These are phyloP conservation scores for Drosophila prosaltans DNA, from an alignment of 1,140 invertebrate genomes.

Conservation along the genomic window DNA sequence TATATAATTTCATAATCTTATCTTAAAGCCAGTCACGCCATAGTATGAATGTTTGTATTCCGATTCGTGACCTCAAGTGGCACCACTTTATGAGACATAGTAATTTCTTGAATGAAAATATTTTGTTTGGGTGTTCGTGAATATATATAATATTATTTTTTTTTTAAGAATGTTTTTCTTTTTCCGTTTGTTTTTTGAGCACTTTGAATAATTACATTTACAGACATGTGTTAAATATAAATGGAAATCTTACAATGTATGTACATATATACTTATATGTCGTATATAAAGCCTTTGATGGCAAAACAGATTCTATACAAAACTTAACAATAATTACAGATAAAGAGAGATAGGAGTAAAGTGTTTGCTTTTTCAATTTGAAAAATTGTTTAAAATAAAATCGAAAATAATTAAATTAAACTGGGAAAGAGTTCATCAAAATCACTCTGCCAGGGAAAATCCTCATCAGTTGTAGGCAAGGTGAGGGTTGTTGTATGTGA, in stretches of 20 bases:
- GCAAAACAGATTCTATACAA: conserved; percentile 61
- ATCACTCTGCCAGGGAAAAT: conserved; percentile 71
- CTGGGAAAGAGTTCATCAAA: conserved; percentile 77
- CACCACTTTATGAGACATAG: background rate
- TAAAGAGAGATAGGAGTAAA: conserved; percentile 51
- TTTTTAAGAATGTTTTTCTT: conserved; percentile 36
- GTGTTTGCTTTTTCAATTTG: conserved; percentile 51
- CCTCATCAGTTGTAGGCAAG: conserved; percentile 52
- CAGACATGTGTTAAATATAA: conserved; percentile 68
- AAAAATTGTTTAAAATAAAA: conserved; percentile 36
- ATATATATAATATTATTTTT: conserved; percentile 39
- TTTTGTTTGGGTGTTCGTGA: conserved; percentile 48
- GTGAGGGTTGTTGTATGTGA: conserved; percentile 38
- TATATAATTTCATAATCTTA: background rate
- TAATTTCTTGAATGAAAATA: background rate
- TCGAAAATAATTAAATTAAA: conserved; percentile 61
- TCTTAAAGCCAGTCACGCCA: background rate
- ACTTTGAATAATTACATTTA: conserved; percentile 60
- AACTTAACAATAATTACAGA: conserved; percentile 50
- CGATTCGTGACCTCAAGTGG: background rate
- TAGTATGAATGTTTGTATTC: background rate
- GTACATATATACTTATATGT: background rate
- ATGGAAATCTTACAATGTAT: conserved; percentile 67
- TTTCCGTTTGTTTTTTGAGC: conserved; percentile 65
- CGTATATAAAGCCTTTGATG: conserved; percentile 55